Conservation (phyloP, 1,140 invertebrate genomes). For the Drosophila sucinea region DNA sequence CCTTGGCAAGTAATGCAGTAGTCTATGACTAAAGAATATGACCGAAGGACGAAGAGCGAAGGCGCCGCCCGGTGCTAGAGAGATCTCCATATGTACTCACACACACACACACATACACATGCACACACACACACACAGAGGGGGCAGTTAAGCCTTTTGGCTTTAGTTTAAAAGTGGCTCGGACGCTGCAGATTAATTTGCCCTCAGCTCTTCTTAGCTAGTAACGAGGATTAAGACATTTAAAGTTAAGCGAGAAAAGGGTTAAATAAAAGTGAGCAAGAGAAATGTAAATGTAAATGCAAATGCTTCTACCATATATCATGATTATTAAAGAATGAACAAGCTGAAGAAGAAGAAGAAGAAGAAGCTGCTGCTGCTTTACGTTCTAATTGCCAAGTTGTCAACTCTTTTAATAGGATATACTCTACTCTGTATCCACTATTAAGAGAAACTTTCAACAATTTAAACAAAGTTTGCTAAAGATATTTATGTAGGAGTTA, state of each 20-base stretch:
- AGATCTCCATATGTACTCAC: background rate
- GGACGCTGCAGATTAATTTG: slow-evolving; percentile 66
- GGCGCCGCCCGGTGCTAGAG: background rate
- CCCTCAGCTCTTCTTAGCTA: slow-evolving; percentile 23
- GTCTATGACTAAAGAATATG: slow-evolving; percentile 33
- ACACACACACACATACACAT: slow-evolving; percentile 25
- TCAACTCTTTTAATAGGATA: background rate
- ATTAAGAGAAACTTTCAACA: too few species aligned
- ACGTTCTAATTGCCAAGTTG: background rate
- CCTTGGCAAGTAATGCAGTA: slow-evolving; percentile 75
- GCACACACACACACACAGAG: slow-evolving; percentile 16
- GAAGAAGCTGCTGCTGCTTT: background rate
- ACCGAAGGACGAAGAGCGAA: slow-evolving; percentile 14
- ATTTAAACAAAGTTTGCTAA: too few species aligned
- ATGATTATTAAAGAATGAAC: slow-evolving; percentile 3
- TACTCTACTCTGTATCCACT: too few species aligned
- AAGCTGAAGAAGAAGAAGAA: background rate
- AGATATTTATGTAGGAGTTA: too few species aligned
- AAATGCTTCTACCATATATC: slow-evolving; percentile 4
- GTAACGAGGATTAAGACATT: slow-evolving; percentile 56
- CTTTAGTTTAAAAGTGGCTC: slow-evolving; percentile 73
- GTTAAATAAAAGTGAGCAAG: slow-evolving; percentile 24
- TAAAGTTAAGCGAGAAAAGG: slow-evolving; percentile 23
- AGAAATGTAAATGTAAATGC: slow-evolving; percentile 17
- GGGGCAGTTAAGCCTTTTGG: slow-evolving; percentile 61